Evolutionary conservation across 2,888 invertebrate species (phyloP), one percentile per base, ranked within the genome.

Genomic region (Amiota communis): DNA sequence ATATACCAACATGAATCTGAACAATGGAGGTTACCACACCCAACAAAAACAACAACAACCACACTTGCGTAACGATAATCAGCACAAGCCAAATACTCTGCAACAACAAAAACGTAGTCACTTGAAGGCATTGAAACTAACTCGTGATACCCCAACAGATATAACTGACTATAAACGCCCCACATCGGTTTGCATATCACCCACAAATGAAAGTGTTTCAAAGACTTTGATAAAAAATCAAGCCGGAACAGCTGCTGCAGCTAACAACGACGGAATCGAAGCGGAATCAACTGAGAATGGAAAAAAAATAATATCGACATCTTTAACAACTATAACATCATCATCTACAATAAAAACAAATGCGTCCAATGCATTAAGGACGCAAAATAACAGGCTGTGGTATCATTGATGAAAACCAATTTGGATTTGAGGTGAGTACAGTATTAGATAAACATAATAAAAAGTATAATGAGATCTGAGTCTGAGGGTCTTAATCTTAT

Each of bases 371-470:
- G 78, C 76, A 71, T 73, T 77, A 70, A 79, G 79, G 77, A 80
- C 84, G 81, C 81, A 81, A 83, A 87, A 87, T 76, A 86, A 87
- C 77, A 86, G 87, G 87, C 88, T 88, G 87, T 88, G 88, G 88
- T 87, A 88, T 85, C 87, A 87, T 88, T 88, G 88, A 88, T 87
- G 86, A 84, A 87, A 84, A 79, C 81, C 77, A 85, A 77, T 79
- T 80, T 84, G 85, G 87, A 87, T 85, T 88, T 84, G 81, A 88
- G 88, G 88, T 87, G 71, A 84, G 87, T 77, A 10, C 2, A 53
- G 51, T 47, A 48, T 11, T 6, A 36, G 36, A 36, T 36, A 36
- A 2, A 36, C 8, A 36, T 53, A 6, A 12, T 53, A 15, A 8
- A 53, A 12, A 53, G 12, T 53, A 15, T 12, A 9, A 12, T 56